phyloP scores from a whole-genome alignment of 1,140 invertebrate genomes.

The Diabrotica undecimpunctata region DNA sequence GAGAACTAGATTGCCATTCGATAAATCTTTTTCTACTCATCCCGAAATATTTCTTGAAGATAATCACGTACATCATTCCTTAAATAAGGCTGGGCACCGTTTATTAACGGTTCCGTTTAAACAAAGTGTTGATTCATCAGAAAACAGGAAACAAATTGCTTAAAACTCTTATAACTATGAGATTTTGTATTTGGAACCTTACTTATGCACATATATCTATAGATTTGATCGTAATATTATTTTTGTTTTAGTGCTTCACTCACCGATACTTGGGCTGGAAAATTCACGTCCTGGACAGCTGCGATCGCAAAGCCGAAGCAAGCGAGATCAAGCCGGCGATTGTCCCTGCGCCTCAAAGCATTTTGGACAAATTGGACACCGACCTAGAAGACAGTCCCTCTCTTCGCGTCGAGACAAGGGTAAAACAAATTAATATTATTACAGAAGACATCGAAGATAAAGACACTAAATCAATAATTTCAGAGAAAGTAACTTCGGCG shows the following conservation, averaged over 20 bases:
- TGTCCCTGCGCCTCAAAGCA: slow-evolving; percentile 41
- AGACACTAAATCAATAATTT: slow-evolving; percentile 35
- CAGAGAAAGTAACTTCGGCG: slow-evolving; percentile 26
- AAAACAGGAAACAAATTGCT: too few relatives aligned
- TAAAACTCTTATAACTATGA: too few relatives aligned
- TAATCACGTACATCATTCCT: too few relatives aligned
- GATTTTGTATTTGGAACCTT: too few relatives aligned
- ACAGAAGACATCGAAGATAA: slow-evolving; percentile 29
- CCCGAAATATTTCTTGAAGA: too few relatives aligned
- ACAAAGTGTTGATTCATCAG: too few relatives aligned
- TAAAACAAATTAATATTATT: slow-evolving; percentile 61
- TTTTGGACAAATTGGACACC: slow-evolving; percentile 46
- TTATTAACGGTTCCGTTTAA: too few relatives aligned
- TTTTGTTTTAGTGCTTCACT: slow-evolving; percentile 72
- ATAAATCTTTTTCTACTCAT: too few relatives aligned
- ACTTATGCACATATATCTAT: too few relatives aligned
- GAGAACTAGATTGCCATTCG: too few relatives aligned
- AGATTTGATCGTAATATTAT: slow-evolving; percentile 11
- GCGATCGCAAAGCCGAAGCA: slow-evolving; percentile 56
- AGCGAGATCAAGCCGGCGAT: slow-evolving; percentile 57
- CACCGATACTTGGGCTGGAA: slow-evolving; percentile 93
- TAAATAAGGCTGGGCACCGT: too few relatives aligned
- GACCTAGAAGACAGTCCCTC: slow-evolving; percentile 60
- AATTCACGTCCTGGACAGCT: slow-evolving; percentile 84
- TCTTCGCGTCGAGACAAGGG: slow-evolving; percentile 64